A percentile compares a stretch with the other conserved stretches of the same genome.
phyloP scores from a whole-genome alignment of 2,888 invertebrate species.

The Villa cingulata region DNA sequence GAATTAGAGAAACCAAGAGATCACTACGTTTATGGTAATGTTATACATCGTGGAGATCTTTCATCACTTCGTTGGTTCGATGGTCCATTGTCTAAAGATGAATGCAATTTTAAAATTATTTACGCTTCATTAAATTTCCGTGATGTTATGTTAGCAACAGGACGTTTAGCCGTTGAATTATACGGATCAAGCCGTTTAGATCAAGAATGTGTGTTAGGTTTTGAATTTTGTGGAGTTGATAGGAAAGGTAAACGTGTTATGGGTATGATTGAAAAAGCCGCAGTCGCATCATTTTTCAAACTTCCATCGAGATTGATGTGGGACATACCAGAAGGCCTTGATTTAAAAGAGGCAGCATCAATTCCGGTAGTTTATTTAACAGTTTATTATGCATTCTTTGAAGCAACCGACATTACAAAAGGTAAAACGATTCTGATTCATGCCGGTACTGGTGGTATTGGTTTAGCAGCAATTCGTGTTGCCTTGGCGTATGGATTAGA shows the following conservation, averaged over 20 bases:
- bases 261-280: slow-evolving; percentile 43
- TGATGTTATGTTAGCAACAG: slow-evolving; percentile 88
- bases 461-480: slow-evolving; percentile 63
- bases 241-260: slow-evolving; percentile 46
- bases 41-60: slow-evolving; percentile 68
- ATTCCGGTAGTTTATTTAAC: slow-evolving; percentile 68
- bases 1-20: slow-evolving; percentile 32
- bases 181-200: slow-evolving; percentile 51
- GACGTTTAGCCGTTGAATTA: slow-evolving; percentile 72
- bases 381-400: slow-evolving; percentile 42
- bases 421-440: slow-evolving; percentile 40
- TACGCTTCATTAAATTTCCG: slow-evolving; percentile 83
- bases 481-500: slow-evolving; percentile 50
- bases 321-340: slow-evolving; percentile 59
- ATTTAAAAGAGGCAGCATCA: slow-evolving; percentile 59
- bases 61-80: slow-evolving; percentile 76
- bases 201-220: slow-evolving; percentile 53
- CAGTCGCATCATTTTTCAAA: slow-evolving; percentile 42
- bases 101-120: slow-evolving; percentile 38
- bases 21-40: slow-evolving; percentile 65
- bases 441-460: slow-evolving; percentile 57
- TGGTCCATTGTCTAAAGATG: slow-evolving; percentile 43
- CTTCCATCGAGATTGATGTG: slow-evolving; percentile 36
- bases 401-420: slow-evolving; percentile 25
- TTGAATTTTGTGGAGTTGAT: slow-evolving; percentile 50